Evolutionary conservation across 2,797 vertebrate species (phyloP).

Genomic region (Champsocephalus esox): DNA sequence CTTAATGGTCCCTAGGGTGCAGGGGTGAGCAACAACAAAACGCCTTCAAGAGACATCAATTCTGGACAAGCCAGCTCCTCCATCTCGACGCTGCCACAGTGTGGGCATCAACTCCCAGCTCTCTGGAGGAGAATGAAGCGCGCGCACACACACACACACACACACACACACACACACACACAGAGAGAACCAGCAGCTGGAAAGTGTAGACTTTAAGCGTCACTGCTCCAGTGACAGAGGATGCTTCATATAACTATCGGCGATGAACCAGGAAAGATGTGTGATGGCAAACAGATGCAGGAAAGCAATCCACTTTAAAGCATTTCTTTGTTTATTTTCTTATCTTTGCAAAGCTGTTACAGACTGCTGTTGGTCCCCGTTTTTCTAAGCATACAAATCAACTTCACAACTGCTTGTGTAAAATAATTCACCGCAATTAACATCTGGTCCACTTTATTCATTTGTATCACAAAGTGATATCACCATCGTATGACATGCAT

Average conservation of each 20-base stretch:
- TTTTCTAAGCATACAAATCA: slow-evolving; percentile 1
- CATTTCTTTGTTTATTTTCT: slow-evolving; percentile 9
- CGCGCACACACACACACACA: slow-evolving; percentile 47
- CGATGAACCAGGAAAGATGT: slow-evolving; percentile 45
- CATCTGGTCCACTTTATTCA: slow-evolving; percentile 3
- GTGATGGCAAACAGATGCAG: slow-evolving; percentile 66
- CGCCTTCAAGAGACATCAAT: slow-evolving; percentile 86
- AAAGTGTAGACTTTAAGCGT: slow-evolving; percentile 51
- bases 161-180: slow-evolving; percentile 15
- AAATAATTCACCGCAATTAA: not conserved
- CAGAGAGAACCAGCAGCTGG: slow-evolving; percentile 57
- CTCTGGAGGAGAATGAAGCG: slow-evolving; percentile 63
- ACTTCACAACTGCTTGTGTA: not conserved
- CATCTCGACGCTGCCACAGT: slow-evolving; percentile 71
- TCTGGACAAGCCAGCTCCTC: slow-evolving; percentile 84
- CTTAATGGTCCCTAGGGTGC: slow-evolving; percentile 88
- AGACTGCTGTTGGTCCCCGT: not conserved
- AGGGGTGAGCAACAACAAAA: slow-evolving; percentile 87
- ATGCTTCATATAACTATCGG: slow-evolving; percentile 49
- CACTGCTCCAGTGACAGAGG: slow-evolving; percentile 44
- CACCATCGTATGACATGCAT: not conserved
- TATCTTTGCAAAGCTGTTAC: not conserved
- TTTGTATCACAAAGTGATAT: not conserved
- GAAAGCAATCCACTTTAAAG: slow-evolving; percentile 17
- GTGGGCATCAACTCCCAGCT: slow-evolving; percentile 73